Evolutionary conservation across 35 echinoderm and acorn worm species (phyloP).

Genomic region (Lytechinus variegatus): DNA sequence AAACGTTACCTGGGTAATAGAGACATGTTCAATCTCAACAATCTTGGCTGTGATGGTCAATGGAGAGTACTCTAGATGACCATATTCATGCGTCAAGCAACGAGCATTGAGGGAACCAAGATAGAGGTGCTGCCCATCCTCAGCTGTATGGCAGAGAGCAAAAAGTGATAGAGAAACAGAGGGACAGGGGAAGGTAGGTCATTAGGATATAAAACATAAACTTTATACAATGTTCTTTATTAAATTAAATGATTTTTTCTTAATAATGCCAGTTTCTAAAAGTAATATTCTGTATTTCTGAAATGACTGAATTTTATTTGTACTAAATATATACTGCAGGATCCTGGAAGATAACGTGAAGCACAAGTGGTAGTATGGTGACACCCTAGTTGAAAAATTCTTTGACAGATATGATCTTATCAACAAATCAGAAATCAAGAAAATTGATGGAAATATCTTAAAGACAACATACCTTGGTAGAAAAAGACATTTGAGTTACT

Average conservation of each 20-base stretch:
- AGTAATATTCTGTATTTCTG: too few relatives aligned
- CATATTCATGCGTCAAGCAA: slow-evolving; percentile 87
- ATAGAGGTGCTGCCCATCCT: slow-evolving; percentile 88
- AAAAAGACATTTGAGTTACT: background rate
- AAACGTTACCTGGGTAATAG: slow-evolving; percentile 78
- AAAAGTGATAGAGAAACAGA: background rate
- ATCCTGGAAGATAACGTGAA: too few relatives aligned
- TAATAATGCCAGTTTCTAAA: too few relatives aligned
- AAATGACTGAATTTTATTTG: too few relatives aligned
- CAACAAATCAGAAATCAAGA: too few relatives aligned
- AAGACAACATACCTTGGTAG: slow-evolving; percentile 14
- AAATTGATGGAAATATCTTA: background rate
- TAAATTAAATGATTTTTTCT: too few relatives aligned
- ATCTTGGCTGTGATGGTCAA: slow-evolving; percentile 83
- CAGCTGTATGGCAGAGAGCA: slow-evolving; percentile 65
- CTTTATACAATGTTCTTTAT: too few relatives aligned
- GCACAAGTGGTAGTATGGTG: too few relatives aligned
- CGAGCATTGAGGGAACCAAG: slow-evolving; percentile 85
- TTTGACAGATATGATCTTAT: too few relatives aligned
- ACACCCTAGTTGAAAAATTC: too few relatives aligned
- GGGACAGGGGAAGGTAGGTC: background rate
- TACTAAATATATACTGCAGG: too few relatives aligned
- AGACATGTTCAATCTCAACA: slow-evolving; percentile 84
- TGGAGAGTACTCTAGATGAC: slow-evolving; percentile 88
- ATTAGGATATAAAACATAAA: too few relatives aligned